phyloP scores from a whole-genome alignment of 2,113 vertebrate species.

The Myocastor coypus region DNA sequence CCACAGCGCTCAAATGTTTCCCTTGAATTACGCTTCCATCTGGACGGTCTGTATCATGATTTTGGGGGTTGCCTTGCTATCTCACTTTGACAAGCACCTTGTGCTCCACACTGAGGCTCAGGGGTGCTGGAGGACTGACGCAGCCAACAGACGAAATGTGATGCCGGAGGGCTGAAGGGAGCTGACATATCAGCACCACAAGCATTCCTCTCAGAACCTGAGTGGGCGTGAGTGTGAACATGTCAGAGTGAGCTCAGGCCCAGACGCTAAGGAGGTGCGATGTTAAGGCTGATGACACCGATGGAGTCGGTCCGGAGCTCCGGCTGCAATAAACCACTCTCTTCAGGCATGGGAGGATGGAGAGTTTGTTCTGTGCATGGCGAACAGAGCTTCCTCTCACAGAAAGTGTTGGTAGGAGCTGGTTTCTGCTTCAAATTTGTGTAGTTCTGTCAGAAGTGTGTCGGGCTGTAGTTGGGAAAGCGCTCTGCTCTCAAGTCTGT shows the following conservation, averaged over 20 bases:
- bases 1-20: not conserved
- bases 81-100: not conserved
- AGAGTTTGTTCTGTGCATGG: not conserved
- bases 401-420: conserved; percentile 10
- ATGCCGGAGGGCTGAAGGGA: not conserved
- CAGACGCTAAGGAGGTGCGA: conserved; percentile 22
- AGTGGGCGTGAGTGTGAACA: conserved; percentile 47
- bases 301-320: not conserved
- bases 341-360: not conserved
- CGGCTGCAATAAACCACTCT: not conserved
- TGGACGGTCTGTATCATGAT: not conserved
- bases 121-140: not conserved
- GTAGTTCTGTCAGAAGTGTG: not conserved
- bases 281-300: not conserved
- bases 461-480: not conserved
- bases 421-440: conserved; percentile 8
- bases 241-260: not conserved
- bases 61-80: not conserved
- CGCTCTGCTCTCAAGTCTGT: not conserved
- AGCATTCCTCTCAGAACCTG: conserved; percentile 35
- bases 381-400: not conserved
- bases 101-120: not conserved
- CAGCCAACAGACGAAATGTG: not conserved
- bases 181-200: not conserved
- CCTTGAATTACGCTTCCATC: not conserved